Percentiles rank a stretch among this genome's conserved stretches.
Conservation (phyloP, 2,797 vertebrate genomes). For the Gambelia wislizenii region DNA sequence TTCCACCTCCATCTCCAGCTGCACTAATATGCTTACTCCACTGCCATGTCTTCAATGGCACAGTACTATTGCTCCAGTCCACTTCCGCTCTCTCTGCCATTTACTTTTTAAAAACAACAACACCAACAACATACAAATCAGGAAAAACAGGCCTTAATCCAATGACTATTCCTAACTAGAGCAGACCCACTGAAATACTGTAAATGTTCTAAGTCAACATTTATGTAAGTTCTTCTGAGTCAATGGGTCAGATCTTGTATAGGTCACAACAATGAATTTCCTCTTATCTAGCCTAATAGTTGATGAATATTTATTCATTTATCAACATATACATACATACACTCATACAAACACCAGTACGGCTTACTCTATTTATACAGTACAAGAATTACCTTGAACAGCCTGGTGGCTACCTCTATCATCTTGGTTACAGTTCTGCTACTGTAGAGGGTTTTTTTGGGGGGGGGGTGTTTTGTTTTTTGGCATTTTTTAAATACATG, state of each 20-base stretch:
- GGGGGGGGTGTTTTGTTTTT: not conserved
- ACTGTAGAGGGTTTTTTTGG: not conserved
- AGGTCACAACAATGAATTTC: not conserved
- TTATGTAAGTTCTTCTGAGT: no score
- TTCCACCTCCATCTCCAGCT: not conserved
- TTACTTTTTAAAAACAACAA: not conserved
- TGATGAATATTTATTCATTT: not conserved
- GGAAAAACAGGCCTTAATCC: no score
- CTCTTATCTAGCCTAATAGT: not conserved
- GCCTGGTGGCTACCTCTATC: not conserved
- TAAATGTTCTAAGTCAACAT: no score
- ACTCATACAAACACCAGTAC: not conserved
- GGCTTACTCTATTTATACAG: not conserved
- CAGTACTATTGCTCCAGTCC: no score
- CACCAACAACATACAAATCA: no score
- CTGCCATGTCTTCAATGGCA: no score
- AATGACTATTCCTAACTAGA: no score
- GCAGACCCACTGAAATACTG: no score
- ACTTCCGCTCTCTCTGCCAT: not conserved
- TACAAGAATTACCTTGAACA: not conserved
- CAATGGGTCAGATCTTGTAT: no score
- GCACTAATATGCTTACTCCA: not conserved
- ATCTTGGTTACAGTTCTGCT: not conserved
- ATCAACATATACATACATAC: no score
- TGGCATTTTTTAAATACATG: no score